Evolutionary conservation across 2,888 invertebrate genomes (phyloP).

Genomic region (Eilema griseolum): DNA sequence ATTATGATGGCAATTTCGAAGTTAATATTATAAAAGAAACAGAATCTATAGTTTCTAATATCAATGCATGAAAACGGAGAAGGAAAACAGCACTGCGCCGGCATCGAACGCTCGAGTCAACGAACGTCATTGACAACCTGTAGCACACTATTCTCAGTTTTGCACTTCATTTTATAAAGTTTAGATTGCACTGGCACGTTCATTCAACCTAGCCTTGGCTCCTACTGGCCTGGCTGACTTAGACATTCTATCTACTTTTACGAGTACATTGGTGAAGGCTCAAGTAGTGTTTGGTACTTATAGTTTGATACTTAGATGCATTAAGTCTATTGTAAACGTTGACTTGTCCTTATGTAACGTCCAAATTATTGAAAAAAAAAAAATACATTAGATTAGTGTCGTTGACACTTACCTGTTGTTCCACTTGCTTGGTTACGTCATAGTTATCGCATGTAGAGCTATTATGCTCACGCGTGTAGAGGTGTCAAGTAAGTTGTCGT

Average conservation of each 20-base stretch:
- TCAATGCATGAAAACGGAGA: conserved; percentile 85
- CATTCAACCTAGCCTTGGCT: conserved; percentile 84
- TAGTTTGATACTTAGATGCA: conserved; percentile 68
- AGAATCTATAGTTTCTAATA: conserved; percentile 82
- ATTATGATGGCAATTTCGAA: conserved; percentile 41
- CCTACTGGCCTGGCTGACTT: conserved; percentile 86
- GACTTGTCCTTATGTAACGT: conserved; percentile 66
- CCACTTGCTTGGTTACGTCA: conserved; percentile 33
- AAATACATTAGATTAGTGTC: conserved; percentile 65
- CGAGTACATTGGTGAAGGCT: conserved; percentile 84
- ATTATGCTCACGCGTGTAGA: conserved; percentile 15
- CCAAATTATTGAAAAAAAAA: conserved; percentile 65
- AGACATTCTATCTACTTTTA: conserved; percentile 88
- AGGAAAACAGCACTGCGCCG: conserved; percentile 86
- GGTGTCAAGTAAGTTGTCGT: conserved; percentile 23
- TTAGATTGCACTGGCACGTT: conserved; percentile 54
- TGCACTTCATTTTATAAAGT: conserved; percentile 57
- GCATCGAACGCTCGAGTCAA: conserved; percentile 86
- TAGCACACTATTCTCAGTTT: conserved; percentile 57
- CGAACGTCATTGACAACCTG: conserved; percentile 83
- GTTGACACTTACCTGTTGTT: conserved; percentile 40
- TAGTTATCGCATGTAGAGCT: conserved; percentile 16
- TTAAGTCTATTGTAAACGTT: conserved; percentile 64
- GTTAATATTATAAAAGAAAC: conserved; percentile 63
- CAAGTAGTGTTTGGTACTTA: conserved; percentile 73